Base-by-base conservation (phyloP, 2,113 vertebrate species). In the Chaenogobius annularis region DNA sequence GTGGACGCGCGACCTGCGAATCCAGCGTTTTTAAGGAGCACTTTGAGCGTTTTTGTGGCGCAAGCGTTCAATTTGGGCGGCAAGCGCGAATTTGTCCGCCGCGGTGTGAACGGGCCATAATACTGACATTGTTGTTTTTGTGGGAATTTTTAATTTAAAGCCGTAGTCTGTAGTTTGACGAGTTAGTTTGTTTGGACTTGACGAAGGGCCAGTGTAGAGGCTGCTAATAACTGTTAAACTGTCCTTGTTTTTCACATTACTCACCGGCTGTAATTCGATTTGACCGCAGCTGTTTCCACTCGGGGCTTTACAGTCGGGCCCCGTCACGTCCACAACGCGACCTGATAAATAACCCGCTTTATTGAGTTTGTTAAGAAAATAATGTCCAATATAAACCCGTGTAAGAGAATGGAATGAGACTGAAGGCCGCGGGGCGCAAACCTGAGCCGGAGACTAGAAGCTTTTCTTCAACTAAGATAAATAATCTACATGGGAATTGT, bases 341-440 rank as follows among this genome's bases (percentile, higher is more conserved):
- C 89, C 91, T 86, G 89, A 92, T 93, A 93, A 93, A 92, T 92
- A 94, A 92, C 87, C 80, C 54, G 70, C 78, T 93, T 92, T 92
- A 93, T 93, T 93, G 88, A 86, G 90, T 94, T 93, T 93, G 87
- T 83, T 89, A 89, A 92, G 88, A 91, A 94, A 93, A 93, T 80
- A 92, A 78, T 55, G 46, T 85, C 86, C 85, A 87, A 80, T 80
- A 69, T 88, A 92, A 92, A 90, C 78, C 85, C 85, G 74, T 75
- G 71, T 71, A n/a, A 70, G 77, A 76, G 74, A 80, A 72, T 54
- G 20, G 66, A 87, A 85, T 63, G 54, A 7, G 58, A 82, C 73
- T 17, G 9, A 40, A 64, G 67, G 83, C 88, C 74, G 75, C 20
- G 56, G 87, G 88, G 88, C 75, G 74, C 61, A 13, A 31, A 65